A percentile compares a stretch with the other conserved stretches of the same genome.
These are phyloP conservation scores for Cephonodes hylas DNA, from an alignment of 2,888 invertebrate species.

Conservation along the genomic window DNA sequence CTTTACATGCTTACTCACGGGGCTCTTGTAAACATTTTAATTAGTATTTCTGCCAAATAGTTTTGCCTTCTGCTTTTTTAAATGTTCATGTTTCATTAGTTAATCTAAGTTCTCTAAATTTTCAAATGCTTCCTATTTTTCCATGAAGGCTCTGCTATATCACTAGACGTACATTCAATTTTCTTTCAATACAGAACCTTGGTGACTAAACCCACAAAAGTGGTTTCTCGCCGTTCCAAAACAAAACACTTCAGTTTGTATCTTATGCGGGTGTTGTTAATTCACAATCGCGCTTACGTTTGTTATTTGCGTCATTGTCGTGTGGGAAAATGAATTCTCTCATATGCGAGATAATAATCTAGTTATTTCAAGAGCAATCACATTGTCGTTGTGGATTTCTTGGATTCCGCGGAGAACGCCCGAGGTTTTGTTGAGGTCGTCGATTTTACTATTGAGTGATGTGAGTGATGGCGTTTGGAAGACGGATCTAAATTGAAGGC, in stretches of 20 bases:
- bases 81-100: too few species aligned
- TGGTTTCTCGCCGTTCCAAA: background rate
- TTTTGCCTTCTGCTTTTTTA: too few species aligned
- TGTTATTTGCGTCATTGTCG: constrained; percentile 25
- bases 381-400: background rate
- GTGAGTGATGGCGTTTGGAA: too few species aligned
- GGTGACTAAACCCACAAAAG: background rate
- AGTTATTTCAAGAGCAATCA: constrained; percentile 2
- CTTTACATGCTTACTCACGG: too few species aligned
- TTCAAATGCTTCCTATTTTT: too few species aligned
- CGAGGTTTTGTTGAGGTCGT: background rate
- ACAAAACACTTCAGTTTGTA: background rate
- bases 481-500: too few species aligned
- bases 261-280: background rate
- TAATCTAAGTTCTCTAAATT: too few species aligned
- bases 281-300: constrained; percentile 9
- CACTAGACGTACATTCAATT: too few species aligned
- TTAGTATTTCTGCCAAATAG: too few species aligned
- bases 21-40: too few species aligned
- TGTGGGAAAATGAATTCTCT: constrained; percentile 27
- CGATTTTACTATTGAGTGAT: background rate
- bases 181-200: background rate
- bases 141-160: too few species aligned
- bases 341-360: background rate
- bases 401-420: background rate